Evolutionary conservation across 1,140 invertebrate genomes (phyloP).

Genomic region (Tenebrio molitor): DNA sequence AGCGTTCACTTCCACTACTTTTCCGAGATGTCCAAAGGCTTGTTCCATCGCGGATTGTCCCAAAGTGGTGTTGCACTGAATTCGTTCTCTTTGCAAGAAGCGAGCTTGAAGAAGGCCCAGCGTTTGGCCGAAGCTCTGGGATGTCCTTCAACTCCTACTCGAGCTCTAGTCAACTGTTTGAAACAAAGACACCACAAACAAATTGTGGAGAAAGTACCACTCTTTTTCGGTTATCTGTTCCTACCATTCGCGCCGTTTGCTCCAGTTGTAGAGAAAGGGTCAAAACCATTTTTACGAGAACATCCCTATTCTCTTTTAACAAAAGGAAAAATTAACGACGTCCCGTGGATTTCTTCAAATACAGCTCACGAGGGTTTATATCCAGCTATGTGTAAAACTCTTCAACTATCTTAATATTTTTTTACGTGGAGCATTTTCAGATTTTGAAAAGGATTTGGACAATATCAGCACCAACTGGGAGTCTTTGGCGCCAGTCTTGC

Average conservation of each 20-base stretch:
- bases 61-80: constrained; percentile 82
- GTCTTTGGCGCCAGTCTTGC: constrained; percentile 70
- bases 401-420: not conserved
- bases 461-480: constrained; percentile 73
- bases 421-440: constrained; percentile 34
- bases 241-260: constrained; percentile 62
- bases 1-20: constrained; percentile 74
- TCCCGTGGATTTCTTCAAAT: constrained; percentile 65
- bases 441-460: constrained; percentile 59
- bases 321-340: constrained; percentile 65
- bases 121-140: constrained; percentile 77
- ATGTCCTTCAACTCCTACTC: constrained; percentile 72
- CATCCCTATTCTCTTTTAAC: constrained; percentile 69
- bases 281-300: constrained; percentile 70
- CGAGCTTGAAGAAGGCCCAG: constrained; percentile 76
- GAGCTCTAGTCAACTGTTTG: constrained; percentile 80
- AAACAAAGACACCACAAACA: constrained; percentile 57
- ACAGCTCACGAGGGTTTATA: constrained; percentile 63
- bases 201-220: not conserved
- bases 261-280: constrained; percentile 59
- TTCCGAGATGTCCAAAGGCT: constrained; percentile 68
- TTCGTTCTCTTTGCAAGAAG: constrained; percentile 79
- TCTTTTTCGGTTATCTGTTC: constrained; percentile 45
- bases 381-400: constrained; percentile 47
- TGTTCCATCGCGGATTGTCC: constrained; percentile 80